Conservation (phyloP, 2,888 invertebrate species). For the Caenorhabditis doughertyi region DNA sequence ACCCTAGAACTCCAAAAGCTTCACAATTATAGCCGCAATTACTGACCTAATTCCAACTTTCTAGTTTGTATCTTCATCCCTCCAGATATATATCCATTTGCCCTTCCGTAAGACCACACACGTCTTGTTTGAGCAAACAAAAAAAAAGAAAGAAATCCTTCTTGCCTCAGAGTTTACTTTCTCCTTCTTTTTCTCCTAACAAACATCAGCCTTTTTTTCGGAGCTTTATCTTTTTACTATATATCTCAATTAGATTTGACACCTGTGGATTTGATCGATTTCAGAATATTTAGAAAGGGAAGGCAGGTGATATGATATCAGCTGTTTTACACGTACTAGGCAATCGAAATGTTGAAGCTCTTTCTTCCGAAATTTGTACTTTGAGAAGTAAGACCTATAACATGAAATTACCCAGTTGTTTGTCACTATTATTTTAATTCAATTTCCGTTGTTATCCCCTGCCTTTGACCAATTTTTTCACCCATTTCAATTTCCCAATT, state of each 20-base stretch:
- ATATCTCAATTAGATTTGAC: constrained; percentile 19
- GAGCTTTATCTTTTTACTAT: background rate
- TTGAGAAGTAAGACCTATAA: background rate
- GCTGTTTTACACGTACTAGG: background rate
- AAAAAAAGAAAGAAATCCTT: constrained; percentile 40
- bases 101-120: constrained; percentile 12
- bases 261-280: constrained; percentile 1
- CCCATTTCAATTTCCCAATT: constrained; percentile 9
- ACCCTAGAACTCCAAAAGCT: too few relatives aligned
- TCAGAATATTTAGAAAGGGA: background rate
- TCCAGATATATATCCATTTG: constrained; percentile 26
- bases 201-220: constrained; percentile 41
- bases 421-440: constrained; percentile 6
- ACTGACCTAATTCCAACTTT: background rate
- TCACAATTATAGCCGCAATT: too few relatives aligned
- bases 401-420: background rate
- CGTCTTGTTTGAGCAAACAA: constrained; percentile 60
- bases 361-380: background rate
- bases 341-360: background rate
- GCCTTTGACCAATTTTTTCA: background rate
- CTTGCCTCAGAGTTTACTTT: constrained; percentile 46
- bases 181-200: constrained; percentile 13
- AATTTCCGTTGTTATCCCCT: constrained; percentile 29
- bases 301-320: background rate
- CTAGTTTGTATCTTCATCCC: background rate